These are phyloP conservation scores for Marmota flaviventris DNA, from an alignment of 2,113 vertebrate species.

Conservation along the genomic window DNA sequence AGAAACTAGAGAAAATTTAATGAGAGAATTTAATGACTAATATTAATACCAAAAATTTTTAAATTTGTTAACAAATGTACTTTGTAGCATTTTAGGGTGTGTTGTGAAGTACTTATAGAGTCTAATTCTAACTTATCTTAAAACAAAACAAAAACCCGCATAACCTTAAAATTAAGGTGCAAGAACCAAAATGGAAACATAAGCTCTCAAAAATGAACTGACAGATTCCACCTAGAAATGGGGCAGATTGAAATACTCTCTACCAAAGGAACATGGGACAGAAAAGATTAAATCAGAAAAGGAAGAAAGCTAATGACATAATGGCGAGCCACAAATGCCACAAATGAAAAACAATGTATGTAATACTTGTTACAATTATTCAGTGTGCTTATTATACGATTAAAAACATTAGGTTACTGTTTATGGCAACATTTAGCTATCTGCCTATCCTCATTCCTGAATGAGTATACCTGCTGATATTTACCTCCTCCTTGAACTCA, in stretches of 20 bases:
- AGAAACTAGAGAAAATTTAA: constrained; percentile 41
- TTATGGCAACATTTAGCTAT: constrained; percentile 46
- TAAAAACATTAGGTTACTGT: constrained; percentile 61
- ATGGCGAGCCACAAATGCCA: constrained; percentile 71
- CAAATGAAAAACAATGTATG: constrained; percentile 71
- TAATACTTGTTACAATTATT: constrained; percentile 53
- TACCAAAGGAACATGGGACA: constrained; percentile 58
- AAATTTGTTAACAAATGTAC: background rate
- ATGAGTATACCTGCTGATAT: background rate
- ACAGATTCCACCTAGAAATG: constrained; percentile 41
- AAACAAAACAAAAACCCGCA: background rate
- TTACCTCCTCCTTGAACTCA: constrained; percentile 21
- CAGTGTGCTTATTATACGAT: background rate
- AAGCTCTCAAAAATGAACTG: constrained; percentile 52
- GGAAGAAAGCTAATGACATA: constrained; percentile 78
- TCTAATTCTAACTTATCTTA: background rate
- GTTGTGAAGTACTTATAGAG: constrained; percentile 12
- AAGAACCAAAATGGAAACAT: constrained; percentile 50
- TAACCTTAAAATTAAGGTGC: constrained; percentile 5
- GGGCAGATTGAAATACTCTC: constrained; percentile 41
- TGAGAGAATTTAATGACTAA: background rate
- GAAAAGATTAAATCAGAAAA: constrained; percentile 79
- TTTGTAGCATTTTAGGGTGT: background rate
- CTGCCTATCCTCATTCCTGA: constrained; percentile 20
- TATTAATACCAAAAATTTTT: background rate